A percentile compares a stretch with the other conserved stretches of the same genome.
These are phyloP conservation scores for Sceloporus tristichus DNA, from an alignment of 2,113 vertebrate species.

Conservation along the genomic window DNA sequence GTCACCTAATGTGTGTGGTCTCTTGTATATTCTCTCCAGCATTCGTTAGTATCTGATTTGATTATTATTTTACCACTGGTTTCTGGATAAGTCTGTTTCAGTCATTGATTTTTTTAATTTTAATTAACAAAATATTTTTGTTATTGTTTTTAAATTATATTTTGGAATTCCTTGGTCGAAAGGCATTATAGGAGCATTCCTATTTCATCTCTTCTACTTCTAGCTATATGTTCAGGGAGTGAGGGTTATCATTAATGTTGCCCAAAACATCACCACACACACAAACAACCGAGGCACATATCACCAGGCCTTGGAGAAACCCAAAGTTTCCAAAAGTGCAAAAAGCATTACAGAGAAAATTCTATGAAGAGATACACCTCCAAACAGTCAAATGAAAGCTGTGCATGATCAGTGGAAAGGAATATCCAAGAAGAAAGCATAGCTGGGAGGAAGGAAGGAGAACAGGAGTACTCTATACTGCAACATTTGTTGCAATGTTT, in stretches of 20 bases:
- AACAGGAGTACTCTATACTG: background rate
- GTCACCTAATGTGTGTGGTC: background rate
- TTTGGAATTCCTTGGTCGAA: background rate
- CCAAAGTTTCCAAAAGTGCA: background rate
- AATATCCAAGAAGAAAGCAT: no score
- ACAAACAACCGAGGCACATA: background rate
- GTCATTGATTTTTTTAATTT: background rate
- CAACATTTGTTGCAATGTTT: background rate
- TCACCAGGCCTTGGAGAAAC: background rate
- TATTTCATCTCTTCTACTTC: background rate
- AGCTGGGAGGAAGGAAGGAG: no score
- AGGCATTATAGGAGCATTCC: background rate
- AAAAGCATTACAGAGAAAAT: background rate
- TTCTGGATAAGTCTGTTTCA: background rate
- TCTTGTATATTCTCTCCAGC: background rate
- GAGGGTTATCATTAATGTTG: background rate
- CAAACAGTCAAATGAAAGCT: background rate
- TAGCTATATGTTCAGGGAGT: background rate
- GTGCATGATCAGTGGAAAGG: background rate
- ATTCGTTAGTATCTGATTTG: background rate
- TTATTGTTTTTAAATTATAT: background rate
- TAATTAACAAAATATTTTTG: background rate
- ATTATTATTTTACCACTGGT: background rate
- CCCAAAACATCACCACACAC: background rate
- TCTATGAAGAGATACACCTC: background rate